Percentiles rank a stretch among this genome's conserved stretches.
Conservation (phyloP, 1,140 invertebrate genomes). For the Argopecten irradians region DNA sequence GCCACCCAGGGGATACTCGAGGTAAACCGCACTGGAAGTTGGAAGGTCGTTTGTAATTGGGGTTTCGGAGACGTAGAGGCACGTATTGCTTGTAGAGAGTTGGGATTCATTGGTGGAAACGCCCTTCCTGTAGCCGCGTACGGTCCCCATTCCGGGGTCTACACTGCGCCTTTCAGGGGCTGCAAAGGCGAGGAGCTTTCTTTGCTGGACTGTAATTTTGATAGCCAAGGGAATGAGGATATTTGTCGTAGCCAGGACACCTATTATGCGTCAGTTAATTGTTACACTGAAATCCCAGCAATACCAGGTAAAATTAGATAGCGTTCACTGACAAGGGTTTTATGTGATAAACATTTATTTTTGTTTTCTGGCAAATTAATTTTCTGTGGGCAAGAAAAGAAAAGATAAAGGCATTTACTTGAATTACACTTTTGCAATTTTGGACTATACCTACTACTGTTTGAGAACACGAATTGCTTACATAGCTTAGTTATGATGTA, state of each 20-base stretch:
- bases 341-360: too few relatives aligned
- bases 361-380: too few relatives aligned
- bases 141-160: constrained; percentile 27
- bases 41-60: constrained; percentile 87
- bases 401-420: neutral
- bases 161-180: constrained; percentile 31
- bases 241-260: constrained; percentile 32
- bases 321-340: too few relatives aligned
- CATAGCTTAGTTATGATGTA: too few relatives aligned
- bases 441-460: neutral
- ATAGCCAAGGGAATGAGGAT: constrained; percentile 24
- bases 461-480: neutral
- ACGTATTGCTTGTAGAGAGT: constrained; percentile 83
- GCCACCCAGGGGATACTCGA: constrained; percentile 34
- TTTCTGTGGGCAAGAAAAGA: neutral
- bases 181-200: neutral
- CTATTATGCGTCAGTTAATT: constrained; percentile 27
- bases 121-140: constrained; percentile 41
- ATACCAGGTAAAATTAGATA: neutral
- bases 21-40: constrained; percentile 71
- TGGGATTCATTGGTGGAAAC: constrained; percentile 78
- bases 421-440: neutral
- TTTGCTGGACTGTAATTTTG: constrained; percentile 34
- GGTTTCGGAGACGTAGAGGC: constrained; percentile 83
- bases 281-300: neutral